These are phyloP conservation scores for Tinea trinotella DNA, from an alignment of 2,888 invertebrate species.

Conservation along the genomic window DNA sequence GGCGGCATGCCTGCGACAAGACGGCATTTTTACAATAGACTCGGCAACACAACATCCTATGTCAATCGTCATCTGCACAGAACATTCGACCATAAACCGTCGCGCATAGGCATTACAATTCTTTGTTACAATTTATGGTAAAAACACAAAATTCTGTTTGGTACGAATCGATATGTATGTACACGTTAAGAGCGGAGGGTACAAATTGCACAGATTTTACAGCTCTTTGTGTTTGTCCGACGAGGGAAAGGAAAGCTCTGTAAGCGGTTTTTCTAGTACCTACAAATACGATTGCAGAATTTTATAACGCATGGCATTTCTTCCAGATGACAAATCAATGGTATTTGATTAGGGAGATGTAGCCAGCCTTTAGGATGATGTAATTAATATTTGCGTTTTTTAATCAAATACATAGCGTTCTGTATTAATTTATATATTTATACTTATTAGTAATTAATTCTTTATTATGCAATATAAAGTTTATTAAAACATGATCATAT, in stretches of 20 bases:
- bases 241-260: constrained; percentile 36
- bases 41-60: constrained; percentile 45
- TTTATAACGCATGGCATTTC: background rate
- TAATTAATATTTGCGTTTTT: too few relatives aligned
- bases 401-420: too few relatives aligned
- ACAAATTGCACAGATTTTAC: constrained; percentile 64
- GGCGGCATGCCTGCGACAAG: constrained; percentile 61
- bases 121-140: constrained; percentile 19
- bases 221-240: constrained; percentile 52
- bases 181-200: constrained; percentile 51
- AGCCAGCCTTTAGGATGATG: too few relatives aligned
- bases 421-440: too few relatives aligned
- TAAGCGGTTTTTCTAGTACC: constrained; percentile 32
- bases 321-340: background rate
- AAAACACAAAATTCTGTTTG: constrained; percentile 53
- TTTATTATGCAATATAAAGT: too few relatives aligned
- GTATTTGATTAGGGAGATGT: background rate
- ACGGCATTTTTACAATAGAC: constrained; percentile 63
- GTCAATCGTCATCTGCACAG: constrained; percentile 30
- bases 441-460: too few relatives aligned
- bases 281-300: constrained; percentile 5
- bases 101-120: background rate
- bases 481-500: too few relatives aligned
- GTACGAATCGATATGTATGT: constrained; percentile 66
- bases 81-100: constrained; percentile 38